phyloP scores from a whole-genome alignment of 2,113 vertebrate species.

The Cynocephalus volans region DNA sequence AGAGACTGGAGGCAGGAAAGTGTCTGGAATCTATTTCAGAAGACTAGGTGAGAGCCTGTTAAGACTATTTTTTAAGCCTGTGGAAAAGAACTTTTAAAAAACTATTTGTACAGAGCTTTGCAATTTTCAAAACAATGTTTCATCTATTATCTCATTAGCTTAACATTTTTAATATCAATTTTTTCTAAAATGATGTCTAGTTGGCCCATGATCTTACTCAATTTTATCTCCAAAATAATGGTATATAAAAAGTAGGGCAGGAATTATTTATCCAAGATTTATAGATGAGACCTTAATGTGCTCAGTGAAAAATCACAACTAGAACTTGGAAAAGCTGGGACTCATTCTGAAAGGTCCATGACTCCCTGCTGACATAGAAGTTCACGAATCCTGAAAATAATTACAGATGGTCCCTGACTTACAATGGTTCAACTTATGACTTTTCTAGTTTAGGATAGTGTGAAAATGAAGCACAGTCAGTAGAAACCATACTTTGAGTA shows the following conservation, averaged over 20 bases:
- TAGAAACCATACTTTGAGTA: too few relatives aligned
- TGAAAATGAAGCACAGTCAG: too few relatives aligned
- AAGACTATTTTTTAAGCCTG: constrained; percentile 25
- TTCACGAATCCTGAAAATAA: background rate
- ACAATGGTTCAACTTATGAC: too few relatives aligned
- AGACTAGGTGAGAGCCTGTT: constrained; percentile 58
- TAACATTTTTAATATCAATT: constrained; percentile 39
- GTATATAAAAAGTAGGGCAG: background rate
- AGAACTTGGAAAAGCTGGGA: background rate
- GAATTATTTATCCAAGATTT: constrained; percentile 36
- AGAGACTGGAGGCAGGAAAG: constrained; percentile 25
- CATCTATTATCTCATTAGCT: background rate
- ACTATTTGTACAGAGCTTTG: background rate
- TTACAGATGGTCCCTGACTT: background rate
- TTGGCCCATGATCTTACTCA: background rate
- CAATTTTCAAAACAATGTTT: constrained; percentile 5
- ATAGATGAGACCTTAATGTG: background rate
- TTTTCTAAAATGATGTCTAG: background rate
- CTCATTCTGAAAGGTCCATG: background rate
- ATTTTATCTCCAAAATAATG: background rate
- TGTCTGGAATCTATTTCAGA: constrained; percentile 62
- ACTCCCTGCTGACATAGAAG: background rate
- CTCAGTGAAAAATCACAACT: background rate
- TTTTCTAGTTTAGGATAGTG: too few relatives aligned
- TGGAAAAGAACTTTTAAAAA: background rate